phyloP scores from a whole-genome alignment of 2,888 invertebrate species.

The Amblyjoppa proteus region DNA sequence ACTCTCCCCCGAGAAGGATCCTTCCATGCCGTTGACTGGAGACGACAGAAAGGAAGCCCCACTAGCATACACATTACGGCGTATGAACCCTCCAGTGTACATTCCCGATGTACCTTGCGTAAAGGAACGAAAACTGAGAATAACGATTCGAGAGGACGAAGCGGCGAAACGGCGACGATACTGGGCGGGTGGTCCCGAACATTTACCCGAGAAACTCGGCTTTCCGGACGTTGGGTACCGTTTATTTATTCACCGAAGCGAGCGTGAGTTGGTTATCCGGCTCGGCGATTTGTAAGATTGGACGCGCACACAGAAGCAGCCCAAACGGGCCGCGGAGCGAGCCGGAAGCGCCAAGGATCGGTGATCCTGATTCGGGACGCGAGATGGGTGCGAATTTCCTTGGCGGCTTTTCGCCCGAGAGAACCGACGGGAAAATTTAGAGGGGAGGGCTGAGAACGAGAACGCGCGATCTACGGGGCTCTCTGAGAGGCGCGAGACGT shows the following conservation, averaged over 20 bases:
- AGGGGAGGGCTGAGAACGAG: not conserved
- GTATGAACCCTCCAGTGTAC: slow-evolving; percentile 36
- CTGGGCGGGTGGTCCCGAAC: not conserved
- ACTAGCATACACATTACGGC: slow-evolving; percentile 24
- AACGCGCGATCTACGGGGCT: not conserved
- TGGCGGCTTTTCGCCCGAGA: not conserved
- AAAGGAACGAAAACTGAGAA: slow-evolving; percentile 14
- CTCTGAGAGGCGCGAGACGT: no score
- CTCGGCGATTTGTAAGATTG: slow-evolving; percentile 58
- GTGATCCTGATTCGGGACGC: not conserved
- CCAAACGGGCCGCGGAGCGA: not conserved
- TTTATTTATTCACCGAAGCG: slow-evolving; percentile 56
- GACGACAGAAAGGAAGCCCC: slow-evolving; percentile 15
- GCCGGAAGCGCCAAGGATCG: not conserved
- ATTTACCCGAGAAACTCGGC: slow-evolving; percentile 33
- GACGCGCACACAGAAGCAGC: slow-evolving; percentile 11
- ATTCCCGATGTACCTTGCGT: slow-evolving; percentile 31
- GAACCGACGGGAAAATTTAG: not conserved
- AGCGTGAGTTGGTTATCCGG: slow-evolving; percentile 54
- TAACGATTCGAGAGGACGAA: not conserved
- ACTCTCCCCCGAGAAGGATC: slow-evolving; percentile 2
- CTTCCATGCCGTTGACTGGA: slow-evolving; percentile 44
- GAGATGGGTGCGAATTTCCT: slow-evolving; percentile 12
- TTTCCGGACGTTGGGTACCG: slow-evolving; percentile 57
- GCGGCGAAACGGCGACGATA: slow-evolving; percentile 1